phyloP scores from a whole-genome alignment of 2,113 vertebrate genomes.

The Nipponia nippon region DNA sequence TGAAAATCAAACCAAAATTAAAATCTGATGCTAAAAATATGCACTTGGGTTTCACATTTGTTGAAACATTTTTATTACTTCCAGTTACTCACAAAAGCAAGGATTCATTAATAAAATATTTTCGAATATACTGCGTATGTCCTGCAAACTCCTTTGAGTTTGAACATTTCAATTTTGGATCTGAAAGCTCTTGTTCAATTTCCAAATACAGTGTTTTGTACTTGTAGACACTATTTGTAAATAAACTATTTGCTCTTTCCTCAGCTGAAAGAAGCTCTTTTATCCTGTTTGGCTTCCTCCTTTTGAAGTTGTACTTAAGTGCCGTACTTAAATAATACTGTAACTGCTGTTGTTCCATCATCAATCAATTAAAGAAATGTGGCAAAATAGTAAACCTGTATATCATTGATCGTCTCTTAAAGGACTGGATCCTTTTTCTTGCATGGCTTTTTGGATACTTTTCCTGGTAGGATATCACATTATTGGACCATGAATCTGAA shows the following conservation, averaged over 20 bases:
- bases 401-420: not conserved
- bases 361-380: not conserved
- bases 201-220: not conserved
- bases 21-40: not conserved
- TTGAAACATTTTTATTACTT: not conserved
- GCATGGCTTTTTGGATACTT: not conserved
- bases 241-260: not conserved
- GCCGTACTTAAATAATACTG: not conserved
- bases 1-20: not conserved
- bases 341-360: not conserved
- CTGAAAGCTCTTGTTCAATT: not conserved
- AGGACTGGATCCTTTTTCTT: not conserved
- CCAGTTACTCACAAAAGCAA: not conserved
- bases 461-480: not conserved
- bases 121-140: not conserved
- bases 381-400: not conserved
- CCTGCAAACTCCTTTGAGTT: not conserved
- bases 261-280: not conserved
- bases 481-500: not conserved
- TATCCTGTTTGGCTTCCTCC: not conserved
- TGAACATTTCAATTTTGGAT: not conserved
- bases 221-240: not conserved
- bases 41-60: not conserved
- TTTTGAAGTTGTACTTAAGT: not conserved
- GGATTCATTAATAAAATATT: not conserved